A percentile compares a stretch with the other conserved stretches of the same genome.
These are phyloP conservation scores for Halichondria panicea DNA, from an alignment of 37 sponge, comb jelly and placozoan species.

Conservation along the genomic window DNA sequence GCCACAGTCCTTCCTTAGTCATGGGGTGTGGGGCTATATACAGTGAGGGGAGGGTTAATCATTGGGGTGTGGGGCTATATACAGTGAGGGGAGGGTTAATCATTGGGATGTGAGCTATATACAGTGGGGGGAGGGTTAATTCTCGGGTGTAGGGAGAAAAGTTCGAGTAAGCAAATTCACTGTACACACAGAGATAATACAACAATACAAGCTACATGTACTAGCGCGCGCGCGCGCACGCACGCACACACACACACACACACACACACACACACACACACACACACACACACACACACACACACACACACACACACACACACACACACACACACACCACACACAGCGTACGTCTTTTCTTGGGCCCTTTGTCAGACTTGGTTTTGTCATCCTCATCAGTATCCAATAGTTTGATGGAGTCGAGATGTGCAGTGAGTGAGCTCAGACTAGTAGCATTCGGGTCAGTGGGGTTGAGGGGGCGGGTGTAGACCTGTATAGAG, in stretches of 20 bases:
- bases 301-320: too few species aligned
- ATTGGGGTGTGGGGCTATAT: neutral
- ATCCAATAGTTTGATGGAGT: neutral
- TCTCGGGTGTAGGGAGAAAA: too few species aligned
- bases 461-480: conserved; percentile 47
- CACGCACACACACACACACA: too few species aligned
- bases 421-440: neutral
- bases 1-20: conserved; percentile 53
- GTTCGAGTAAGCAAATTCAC: too few species aligned
- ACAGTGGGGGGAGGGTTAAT: neutral
- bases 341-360: too few species aligned
- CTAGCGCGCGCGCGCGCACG: too few species aligned
- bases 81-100: neutral
- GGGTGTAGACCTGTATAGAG: conserved; percentile 8
- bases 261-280: too few species aligned
- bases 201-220: too few species aligned
- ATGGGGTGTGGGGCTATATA: neutral
- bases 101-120: neutral
- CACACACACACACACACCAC: too few species aligned
- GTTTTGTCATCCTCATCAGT: neutral
- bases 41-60: neutral
- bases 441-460: neutral
- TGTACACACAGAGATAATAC: too few species aligned
- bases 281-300: too few species aligned
- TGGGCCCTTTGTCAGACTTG: too few species aligned